Conservation (phyloP, 1,140 invertebrate species). For the Hormaphis cornu region DNA sequence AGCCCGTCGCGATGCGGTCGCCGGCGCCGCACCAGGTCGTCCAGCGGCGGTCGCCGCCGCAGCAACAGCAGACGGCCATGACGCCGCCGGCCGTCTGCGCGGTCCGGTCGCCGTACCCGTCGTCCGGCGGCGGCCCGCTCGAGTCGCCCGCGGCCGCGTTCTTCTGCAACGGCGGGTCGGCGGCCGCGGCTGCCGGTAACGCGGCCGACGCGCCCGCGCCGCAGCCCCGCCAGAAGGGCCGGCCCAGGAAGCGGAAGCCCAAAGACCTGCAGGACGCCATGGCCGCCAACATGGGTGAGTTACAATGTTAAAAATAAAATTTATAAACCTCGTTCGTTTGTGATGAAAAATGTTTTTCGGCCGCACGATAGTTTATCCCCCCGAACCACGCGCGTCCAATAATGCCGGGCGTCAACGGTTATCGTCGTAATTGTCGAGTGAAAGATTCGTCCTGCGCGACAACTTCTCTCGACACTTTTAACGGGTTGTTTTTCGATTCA, state of each 20-base stretch:
- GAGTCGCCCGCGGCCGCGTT: neutral
- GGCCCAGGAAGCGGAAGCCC: constrained; percentile 82
- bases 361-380: too few species aligned
- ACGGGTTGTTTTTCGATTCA: too few species aligned
- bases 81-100: constrained; percentile 35
- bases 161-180: neutral
- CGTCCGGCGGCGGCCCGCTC: constrained; percentile 33
- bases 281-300: constrained; percentile 71
- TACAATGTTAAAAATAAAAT: neutral
- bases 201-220: constrained; percentile 52
- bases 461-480: too few species aligned
- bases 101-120: constrained; percentile 36
- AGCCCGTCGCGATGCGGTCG: constrained; percentile 44
- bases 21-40: constrained; percentile 14
- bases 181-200: neutral
- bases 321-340: too few species aligned
- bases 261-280: constrained; percentile 74
- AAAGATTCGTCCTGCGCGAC: too few species aligned
- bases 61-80: constrained; percentile 45
- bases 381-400: too few species aligned
- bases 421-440: too few species aligned
- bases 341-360: too few species aligned
- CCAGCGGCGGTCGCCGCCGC: constrained; percentile 44
- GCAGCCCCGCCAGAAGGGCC: constrained; percentile 72
- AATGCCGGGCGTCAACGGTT: too few species aligned